Evolutionary conservation across 64 coral and sea anemone species (phyloP), one percentile per base, ranked within the genome.

Genomic region (Stylophora pistillata): DNA sequence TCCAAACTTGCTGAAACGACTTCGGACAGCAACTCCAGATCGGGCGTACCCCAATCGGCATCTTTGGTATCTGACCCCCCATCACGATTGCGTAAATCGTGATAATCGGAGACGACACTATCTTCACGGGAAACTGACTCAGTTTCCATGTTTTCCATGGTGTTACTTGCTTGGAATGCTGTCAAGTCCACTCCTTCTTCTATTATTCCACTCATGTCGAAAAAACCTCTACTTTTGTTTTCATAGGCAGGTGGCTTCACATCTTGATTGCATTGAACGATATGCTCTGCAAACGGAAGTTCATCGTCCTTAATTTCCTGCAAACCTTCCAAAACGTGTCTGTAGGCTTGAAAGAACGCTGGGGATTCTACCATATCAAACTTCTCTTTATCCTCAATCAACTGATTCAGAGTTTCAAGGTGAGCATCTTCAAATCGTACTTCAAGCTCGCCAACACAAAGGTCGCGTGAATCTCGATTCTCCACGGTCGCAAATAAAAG

Each of bases 341-440:
- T 91, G 86, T 95, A 95, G 14, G 94, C 85, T 89, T 95, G 89
- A 23, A 88, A 95, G 74, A 88, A 95, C 1, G 77, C 85, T 3
- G 94, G 94, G 17, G 94, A 95, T 65, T 95, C 94, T 23, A 95
- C 89, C 89, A 95, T 95, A 18, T 92, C 77, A 55, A 98, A 98
- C 4, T 53, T 78, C 30, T 53, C 34, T 55, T 88, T 92, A 14
- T 55, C 34, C 26, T 68, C 31, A 59, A 89, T 94, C 26, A 55
- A 89, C 0, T 58, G n/a, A 47, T 66, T 81, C 10, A 95, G 26
- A 0, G 25, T 18, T 10, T 41, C 75, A 2, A 21, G 26, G 1
- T 66, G 41, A 37, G 66, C 74, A 23, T 80, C 57, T 89, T 89
- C 92, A 89, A 98, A 98, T 25, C 95, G 79, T 23, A 98, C 66